Base-by-base conservation (phyloP, 2,888 invertebrate genomes). In the Tyria jacobaeae region DNA sequence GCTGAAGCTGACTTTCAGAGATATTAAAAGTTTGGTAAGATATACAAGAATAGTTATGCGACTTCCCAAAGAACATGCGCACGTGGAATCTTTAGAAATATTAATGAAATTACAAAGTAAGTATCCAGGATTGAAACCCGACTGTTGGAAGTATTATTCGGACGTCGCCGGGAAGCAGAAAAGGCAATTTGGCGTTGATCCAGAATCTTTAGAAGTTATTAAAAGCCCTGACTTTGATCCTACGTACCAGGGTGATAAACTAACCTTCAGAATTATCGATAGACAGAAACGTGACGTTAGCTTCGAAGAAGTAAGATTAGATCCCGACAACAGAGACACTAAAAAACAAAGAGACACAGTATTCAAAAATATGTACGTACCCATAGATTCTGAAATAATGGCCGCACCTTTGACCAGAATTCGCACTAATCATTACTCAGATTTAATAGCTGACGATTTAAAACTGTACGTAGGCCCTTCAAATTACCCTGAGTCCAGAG, bases 101-200 rank as follows among this genome's bases (percentile, higher is more conserved):
- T 73, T 93, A 37, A 60, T 75, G 2, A 85, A 88, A 41, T 67
- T 92, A 5, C 83, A 88, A 68, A 68, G 68, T 7, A 82, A 72
- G 7, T 91, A 92, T 73, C 87, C 91, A 0, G 77, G 78, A 5
- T 77, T 93, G n/a, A 92, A 89, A 54, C 89, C 88, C 1, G 88
- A 90, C 56, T 86, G 89, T 57, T 93, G 92, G 92, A 93, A 93
- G 59, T 89, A 87, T 54, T 93, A 93, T 66, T 92, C 92, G 0
- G 90, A 92, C 66, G 88, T 92, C 0, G 89, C 89, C 31, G 93
- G 93, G 0, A 92, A 92, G 68, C 90, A 91, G 62, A 93, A 91
- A 57, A 75, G 93, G n/a, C 89, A 92, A 61, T 93, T 92, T 56
- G 93, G 93, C 0, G 91, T 93, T 0, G 93, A 93, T 64, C 92